phyloP scores from a whole-genome alignment of 2,797 vertebrate species.

The Astyanax mexicanus region DNA sequence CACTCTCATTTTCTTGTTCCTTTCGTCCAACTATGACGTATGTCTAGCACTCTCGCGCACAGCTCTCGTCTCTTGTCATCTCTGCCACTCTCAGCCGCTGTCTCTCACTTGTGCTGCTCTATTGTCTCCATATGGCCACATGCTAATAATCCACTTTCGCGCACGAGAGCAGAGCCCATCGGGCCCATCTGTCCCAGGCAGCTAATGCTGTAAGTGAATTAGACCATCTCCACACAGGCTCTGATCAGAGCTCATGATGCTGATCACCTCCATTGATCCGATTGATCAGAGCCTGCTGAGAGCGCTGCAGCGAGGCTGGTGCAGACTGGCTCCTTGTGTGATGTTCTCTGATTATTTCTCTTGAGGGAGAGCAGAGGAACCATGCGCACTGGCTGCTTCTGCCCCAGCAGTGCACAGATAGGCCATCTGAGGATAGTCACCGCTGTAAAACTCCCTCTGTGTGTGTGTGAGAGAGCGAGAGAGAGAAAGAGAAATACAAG shows the following conservation, averaged over 20 bases:
- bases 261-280: conserved; percentile 58
- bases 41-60: conserved; percentile 13
- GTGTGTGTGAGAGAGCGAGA: background rate
- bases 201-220: conserved; percentile 64
- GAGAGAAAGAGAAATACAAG: background rate
- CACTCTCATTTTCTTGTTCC: background rate
- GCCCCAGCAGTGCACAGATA: conserved; percentile 38
- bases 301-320: background rate
- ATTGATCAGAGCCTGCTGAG: conserved; percentile 50
- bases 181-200: conserved; percentile 55
- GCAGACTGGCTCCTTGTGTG: background rate
- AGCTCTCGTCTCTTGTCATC: background rate
- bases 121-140: conserved; percentile 55
- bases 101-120: conserved; percentile 35
- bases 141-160: conserved; percentile 48
- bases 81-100: conserved; percentile 6
- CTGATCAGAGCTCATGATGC: conserved; percentile 46
- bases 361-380: conserved; percentile 30
- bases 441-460: background rate
- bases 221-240: conserved; percentile 29
- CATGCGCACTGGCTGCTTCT: conserved; percentile 1
- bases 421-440: conserved; percentile 40
- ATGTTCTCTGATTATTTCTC: conserved; percentile 36
- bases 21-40: background rate
- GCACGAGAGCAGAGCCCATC: conserved; percentile 40